Conservation (phyloP, 2,113 vertebrate species). For the Dicaeum eximium region DNA sequence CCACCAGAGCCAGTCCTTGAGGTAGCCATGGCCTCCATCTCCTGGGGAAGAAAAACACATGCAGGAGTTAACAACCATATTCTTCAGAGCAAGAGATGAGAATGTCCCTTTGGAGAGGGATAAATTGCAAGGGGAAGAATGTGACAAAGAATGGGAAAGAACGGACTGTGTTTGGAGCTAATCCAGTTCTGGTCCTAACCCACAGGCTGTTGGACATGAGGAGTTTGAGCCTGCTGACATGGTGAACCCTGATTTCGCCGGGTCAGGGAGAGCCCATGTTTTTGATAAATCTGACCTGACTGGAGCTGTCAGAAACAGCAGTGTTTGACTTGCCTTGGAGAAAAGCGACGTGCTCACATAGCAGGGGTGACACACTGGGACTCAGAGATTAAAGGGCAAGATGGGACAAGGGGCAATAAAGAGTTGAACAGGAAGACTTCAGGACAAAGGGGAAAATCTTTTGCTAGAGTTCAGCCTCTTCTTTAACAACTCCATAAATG, state of each 20-base stretch:
- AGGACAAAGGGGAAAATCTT: background rate
- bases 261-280: background rate
- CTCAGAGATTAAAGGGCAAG: background rate
- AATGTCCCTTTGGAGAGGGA: background rate
- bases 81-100: background rate
- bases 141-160: background rate
- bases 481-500: background rate
- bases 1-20: conserved; percentile 96
- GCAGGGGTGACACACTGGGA: background rate
- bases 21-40: conserved; percentile 91
- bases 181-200: background rate
- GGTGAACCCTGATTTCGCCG: background rate
- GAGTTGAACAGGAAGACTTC: background rate
- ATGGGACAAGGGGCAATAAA: background rate
- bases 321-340: background rate
- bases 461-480: background rate
- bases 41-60: conserved; percentile 70
- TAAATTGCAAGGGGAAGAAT: background rate
- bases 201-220: background rate
- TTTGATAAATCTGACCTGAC: background rate
- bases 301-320: background rate
- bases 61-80: background rate
- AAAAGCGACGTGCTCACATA: background rate
- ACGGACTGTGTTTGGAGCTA: background rate
- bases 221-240: background rate